Percentiles rank a stretch among this genome's conserved stretches.
Conservation (phyloP, 2,797 vertebrate genomes). For the Cirrhinus mrigala region DNA sequence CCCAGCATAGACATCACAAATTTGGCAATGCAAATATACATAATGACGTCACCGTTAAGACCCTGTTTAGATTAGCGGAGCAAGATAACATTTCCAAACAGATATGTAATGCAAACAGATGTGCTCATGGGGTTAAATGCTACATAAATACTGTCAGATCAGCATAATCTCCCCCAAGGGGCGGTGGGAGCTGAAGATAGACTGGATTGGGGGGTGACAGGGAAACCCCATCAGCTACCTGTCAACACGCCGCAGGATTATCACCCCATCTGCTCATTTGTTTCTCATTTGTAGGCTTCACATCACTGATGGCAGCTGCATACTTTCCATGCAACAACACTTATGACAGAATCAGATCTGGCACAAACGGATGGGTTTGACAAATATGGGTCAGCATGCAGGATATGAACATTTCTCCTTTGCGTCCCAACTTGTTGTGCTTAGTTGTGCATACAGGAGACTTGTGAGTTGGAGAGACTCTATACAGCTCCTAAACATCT, state of each 20-base stretch:
- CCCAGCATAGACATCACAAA: constrained; percentile 49
- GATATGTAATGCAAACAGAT: constrained; percentile 70
- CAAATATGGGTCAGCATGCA: not conserved
- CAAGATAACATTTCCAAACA: constrained; percentile 62
- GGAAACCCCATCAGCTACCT: constrained; percentile 47
- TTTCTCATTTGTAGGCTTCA: constrained; percentile 45
- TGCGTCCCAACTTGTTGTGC: constrained; percentile 34
- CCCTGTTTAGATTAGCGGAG: constrained; percentile 60
- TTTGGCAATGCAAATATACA: constrained; percentile 70
- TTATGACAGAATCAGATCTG: constrained; percentile 24
- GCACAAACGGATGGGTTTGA: constrained; percentile 27
- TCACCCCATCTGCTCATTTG: constrained; percentile 34
- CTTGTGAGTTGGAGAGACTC: not conserved
- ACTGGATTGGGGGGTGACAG: not conserved
- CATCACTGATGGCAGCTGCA: constrained; percentile 58
- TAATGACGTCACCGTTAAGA: constrained; percentile 72
- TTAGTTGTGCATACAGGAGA: not conserved
- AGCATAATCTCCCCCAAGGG: constrained; percentile 47
- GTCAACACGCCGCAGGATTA: constrained; percentile 59
- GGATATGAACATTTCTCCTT: not conserved
- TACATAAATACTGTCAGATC: constrained; percentile 63
- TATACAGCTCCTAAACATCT: not conserved
- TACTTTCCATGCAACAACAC: constrained; percentile 29
- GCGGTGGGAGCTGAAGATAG: not conserved
- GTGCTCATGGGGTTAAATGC: constrained; percentile 58